Evolutionary conservation across 2,888 invertebrate genomes (phyloP), one percentile per base, ranked within the genome.

Genomic region (Axea sp.): DNA sequence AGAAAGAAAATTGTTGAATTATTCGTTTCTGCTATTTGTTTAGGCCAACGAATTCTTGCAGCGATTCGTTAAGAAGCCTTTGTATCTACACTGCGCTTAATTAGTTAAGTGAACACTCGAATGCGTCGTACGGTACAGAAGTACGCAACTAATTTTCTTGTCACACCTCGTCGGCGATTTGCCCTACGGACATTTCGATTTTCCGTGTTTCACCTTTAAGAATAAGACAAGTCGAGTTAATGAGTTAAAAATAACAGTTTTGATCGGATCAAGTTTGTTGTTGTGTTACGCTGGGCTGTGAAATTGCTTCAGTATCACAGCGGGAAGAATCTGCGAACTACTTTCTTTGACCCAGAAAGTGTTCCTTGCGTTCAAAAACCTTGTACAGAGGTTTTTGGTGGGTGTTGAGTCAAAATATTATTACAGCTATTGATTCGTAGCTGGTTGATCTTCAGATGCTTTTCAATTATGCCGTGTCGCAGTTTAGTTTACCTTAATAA

Each of bases 31-130:
- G n/a, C n/a, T n/a, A n/a, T n/a, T n/a, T n/a, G n/a, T n/a, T n/a
- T n/a, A n/a, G 11, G 1, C 31, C 12, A 6, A 12, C 7, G 31
- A 12, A 31, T 31, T 31, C 31, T 31, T 6, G 28, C 28, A 7
- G 15, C 19, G 31, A 24, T 35, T 57, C 28, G 17, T 51, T 53
- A 59, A 33, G 57, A 53, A 51, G 60, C 55, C 64, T 55, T 60
- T 53, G 60, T 59, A 59, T 43, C 11, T 31, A 15, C 55, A 15
- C 24, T 45, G 49, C 22, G 47, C 55, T 62, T 71, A 62, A 71
- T 71, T 62, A 62, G 62, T 55, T 62, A 62, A 71, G 71, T 69
- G 69, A 57, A 49, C 17, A 55, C 49, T 55, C 47, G 39, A 67
- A 47, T n/a, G 43, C 53, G 51, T 33, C 28, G 43, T 6, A 9